Percentiles rank a stretch among this genome's conserved stretches.
Conservation (phyloP, 2,888 invertebrate genomes). For the Myopa testacea region DNA sequence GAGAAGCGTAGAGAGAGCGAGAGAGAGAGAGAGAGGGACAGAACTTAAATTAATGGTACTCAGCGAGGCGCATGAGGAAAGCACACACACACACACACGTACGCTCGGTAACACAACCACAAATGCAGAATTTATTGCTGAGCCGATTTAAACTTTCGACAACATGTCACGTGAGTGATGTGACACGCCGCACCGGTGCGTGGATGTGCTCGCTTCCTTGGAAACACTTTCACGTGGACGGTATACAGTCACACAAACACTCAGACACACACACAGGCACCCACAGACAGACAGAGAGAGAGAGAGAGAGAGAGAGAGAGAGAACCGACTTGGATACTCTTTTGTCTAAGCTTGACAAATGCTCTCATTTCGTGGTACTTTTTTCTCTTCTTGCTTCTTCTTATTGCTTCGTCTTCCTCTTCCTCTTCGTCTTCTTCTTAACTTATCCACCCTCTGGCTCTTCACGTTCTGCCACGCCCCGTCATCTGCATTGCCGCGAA, state of each 20-base stretch:
- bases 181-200: slow-evolving; percentile 23
- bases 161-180: slow-evolving; percentile 45
- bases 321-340: background rate
- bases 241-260: slow-evolving; percentile 17
- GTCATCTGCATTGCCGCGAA: background rate
- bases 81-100: slow-evolving; percentile 3
- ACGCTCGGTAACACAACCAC: slow-evolving; percentile 23
- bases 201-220: background rate
- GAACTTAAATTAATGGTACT: slow-evolving; percentile 36
- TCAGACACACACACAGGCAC: background rate
- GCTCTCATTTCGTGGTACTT: slow-evolving; percentile 19
- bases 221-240: background rate
- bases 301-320: background rate
- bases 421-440: too few species aligned
- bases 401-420: too few species aligned
- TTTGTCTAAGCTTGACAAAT: slow-evolving; percentile 44
- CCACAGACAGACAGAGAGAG: background rate
- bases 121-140: slow-evolving; percentile 44
- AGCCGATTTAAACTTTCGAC: slow-evolving; percentile 62
- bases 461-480: background rate
- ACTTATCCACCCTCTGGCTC: background rate
- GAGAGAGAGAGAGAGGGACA: background rate
- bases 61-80: slow-evolving; percentile 12
- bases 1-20: background rate
- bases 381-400: background rate